Conservation (phyloP, 2,888 invertebrate species). For the Anorthoa munda region DNA sequence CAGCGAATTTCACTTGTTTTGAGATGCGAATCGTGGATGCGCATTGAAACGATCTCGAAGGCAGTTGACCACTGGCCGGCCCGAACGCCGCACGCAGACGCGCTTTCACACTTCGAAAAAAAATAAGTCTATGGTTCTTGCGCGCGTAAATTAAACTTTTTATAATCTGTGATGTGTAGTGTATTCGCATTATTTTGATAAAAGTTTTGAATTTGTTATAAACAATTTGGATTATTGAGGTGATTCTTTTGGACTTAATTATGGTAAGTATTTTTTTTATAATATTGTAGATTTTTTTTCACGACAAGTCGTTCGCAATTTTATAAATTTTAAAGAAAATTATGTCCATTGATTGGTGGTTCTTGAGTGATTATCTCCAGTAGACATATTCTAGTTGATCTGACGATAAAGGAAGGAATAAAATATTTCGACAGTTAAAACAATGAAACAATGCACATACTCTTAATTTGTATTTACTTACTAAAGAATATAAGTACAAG, state of each 20-base stretch:
- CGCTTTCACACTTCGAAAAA: slow-evolving; percentile 58
- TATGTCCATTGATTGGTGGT: neutral
- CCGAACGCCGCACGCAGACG: slow-evolving; percentile 78
- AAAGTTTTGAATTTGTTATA: slow-evolving; percentile 64
- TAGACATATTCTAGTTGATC: neutral
- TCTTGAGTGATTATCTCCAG: too few species aligned
- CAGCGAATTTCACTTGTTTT: slow-evolving; percentile 66
- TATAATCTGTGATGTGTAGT: slow-evolving; percentile 66
- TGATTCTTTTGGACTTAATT: slow-evolving; percentile 62
- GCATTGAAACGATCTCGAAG: slow-evolving; percentile 57
- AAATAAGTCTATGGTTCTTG: slow-evolving; percentile 57
- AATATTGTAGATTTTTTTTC: neutral
- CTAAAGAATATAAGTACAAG: neutral
- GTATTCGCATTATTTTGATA: slow-evolving; percentile 54
- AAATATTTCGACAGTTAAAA: neutral
- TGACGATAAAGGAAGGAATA: neutral
- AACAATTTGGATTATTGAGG: slow-evolving; percentile 64
- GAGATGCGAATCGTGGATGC: slow-evolving; percentile 60
- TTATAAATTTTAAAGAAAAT: neutral
- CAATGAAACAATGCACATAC: neutral
- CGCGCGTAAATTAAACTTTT: slow-evolving; percentile 65
- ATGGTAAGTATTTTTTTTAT: slow-evolving; percentile 58
- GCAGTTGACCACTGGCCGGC: slow-evolving; percentile 89
- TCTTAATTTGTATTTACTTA: neutral
- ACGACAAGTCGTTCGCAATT: too few species aligned